phyloP scores from a whole-genome alignment of 2,888 invertebrate genomes.

The Lagria hirta region DNA sequence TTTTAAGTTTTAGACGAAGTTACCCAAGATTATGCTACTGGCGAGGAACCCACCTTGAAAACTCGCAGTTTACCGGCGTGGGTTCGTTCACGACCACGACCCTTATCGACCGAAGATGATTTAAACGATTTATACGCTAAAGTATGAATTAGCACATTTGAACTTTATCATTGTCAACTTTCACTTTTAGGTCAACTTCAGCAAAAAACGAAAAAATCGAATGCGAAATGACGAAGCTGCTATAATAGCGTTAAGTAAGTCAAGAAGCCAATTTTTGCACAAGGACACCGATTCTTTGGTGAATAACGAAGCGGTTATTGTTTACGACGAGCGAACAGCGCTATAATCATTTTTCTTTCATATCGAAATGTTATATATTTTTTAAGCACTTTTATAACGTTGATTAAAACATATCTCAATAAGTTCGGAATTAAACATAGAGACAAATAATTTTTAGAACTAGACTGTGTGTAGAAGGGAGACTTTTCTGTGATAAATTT shows the following conservation, averaged over 20 bases:
- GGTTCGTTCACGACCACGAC: slow-evolving; percentile 69
- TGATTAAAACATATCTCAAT: slow-evolving; percentile 7
- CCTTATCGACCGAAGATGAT: slow-evolving; percentile 69
- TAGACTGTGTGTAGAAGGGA: slow-evolving; percentile 13
- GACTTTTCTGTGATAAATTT: slow-evolving; percentile 26
- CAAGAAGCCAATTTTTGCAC: slow-evolving; percentile 64
- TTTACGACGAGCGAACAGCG: slow-evolving; percentile 79
- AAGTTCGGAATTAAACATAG: slow-evolving; percentile 33
- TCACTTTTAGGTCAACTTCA: slow-evolving; percentile 66
- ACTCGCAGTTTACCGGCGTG: slow-evolving; percentile 73
- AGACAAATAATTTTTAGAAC: slow-evolving; percentile 38
- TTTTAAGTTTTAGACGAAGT: slow-evolving; percentile 64
- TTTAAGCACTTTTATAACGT: slow-evolving; percentile 30
- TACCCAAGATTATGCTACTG: slow-evolving; percentile 51
- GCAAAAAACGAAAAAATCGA: slow-evolving; percentile 76
- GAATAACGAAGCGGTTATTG: slow-evolving; percentile 77
- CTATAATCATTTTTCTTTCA: slow-evolving; percentile 55
- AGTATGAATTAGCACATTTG: slow-evolving; percentile 49
- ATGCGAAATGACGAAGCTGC: slow-evolving; percentile 83
- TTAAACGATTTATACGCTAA: slow-evolving; percentile 70
- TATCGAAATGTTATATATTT: slow-evolving; percentile 31
- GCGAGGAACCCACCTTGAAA: slow-evolving; percentile 55
- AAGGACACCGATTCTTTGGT: slow-evolving; percentile 66
- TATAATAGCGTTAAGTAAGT: slow-evolving; percentile 74
- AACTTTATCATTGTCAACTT: slow-evolving; percentile 5